Percentiles rank a stretch among this genome's conserved stretches.
Evolutionary conservation across 2,888 invertebrate species (phyloP).

Genomic region (Aquatica leii): DNA sequence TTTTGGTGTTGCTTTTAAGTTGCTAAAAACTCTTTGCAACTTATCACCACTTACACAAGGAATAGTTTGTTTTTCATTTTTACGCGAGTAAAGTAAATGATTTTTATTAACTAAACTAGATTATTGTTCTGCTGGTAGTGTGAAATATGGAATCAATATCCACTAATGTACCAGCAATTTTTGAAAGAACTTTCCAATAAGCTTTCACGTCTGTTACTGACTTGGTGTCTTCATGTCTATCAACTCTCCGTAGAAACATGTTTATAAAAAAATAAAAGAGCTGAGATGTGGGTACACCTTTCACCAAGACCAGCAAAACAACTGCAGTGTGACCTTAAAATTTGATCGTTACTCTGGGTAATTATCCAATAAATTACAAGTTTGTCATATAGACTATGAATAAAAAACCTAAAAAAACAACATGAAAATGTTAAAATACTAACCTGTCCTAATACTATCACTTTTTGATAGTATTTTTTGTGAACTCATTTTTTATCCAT

Average conservation of each 20-base stretch:
- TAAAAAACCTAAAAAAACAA: constrained; percentile 6
- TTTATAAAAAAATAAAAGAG: background rate
- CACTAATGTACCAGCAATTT: background rate
- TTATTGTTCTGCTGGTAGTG: too few relatives aligned
- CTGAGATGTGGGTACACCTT: background rate
- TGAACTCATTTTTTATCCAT: background rate
- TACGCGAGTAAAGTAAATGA: too few relatives aligned
- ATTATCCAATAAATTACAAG: background rate
- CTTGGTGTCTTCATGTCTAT: background rate
- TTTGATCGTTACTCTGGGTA: too few relatives aligned
- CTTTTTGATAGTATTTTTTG: background rate
- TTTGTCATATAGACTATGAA: background rate
- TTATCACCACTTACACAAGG: too few relatives aligned
- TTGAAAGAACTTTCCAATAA: too few relatives aligned
- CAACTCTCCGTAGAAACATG: background rate
- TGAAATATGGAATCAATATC: too few relatives aligned
- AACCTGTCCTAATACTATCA: too few relatives aligned
- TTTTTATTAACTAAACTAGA: too few relatives aligned
- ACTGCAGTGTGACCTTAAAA: background rate
- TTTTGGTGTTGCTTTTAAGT: background rate
- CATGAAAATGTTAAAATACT: constrained; percentile 1
- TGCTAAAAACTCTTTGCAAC: too few relatives aligned
- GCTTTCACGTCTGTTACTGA: too few relatives aligned
- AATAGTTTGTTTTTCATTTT: too few relatives aligned
- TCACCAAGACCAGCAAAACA: constrained; percentile 5